phyloP scores from a whole-genome alignment of 2,888 invertebrate genomes.

The Boloria selene region DNA sequence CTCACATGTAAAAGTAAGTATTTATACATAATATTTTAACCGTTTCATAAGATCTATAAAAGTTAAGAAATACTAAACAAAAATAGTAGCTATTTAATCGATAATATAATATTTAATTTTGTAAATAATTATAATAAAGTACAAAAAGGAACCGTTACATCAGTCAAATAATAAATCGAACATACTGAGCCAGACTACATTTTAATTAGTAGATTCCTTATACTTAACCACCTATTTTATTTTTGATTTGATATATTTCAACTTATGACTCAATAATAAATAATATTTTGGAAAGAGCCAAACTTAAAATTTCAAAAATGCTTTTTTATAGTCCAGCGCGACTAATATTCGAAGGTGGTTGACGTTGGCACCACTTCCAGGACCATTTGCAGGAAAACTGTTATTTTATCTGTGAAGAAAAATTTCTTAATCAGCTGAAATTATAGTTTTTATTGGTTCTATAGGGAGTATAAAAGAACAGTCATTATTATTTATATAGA shows the following conservation, averaged over 20 bases:
- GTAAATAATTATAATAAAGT: conserved; percentile 37
- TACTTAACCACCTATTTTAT: conserved; percentile 21
- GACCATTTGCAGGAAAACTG: conserved; percentile 93
- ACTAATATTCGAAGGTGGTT: conserved; percentile 85
- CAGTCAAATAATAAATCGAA: conserved; percentile 48
- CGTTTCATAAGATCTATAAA: conserved; percentile 13
- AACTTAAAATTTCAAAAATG: conserved; percentile 45
- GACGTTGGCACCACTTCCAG: conserved; percentile 95
- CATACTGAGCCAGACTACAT: conserved; percentile 25
- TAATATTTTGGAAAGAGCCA: conserved; percentile 28
- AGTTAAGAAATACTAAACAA: conserved; percentile 30
- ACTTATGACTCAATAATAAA: conserved; percentile 23
- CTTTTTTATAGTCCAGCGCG: conserved; percentile 73
- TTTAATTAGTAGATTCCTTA: conserved; percentile 22
- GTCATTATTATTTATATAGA: too few species aligned
- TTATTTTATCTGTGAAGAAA: conserved; percentile 88
- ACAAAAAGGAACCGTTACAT: conserved; percentile 44
- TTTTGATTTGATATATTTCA: conserved; percentile 18
- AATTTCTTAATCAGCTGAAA: background rate
- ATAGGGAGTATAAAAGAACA: too few species aligned
- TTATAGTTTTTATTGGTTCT: background rate
- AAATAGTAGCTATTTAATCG: conserved; percentile 36
- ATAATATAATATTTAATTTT: conserved; percentile 34
- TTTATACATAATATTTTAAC: background rate
- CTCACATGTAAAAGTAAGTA: conserved; percentile 12